phyloP scores from a whole-genome alignment of 2,797 vertebrate species.

The Pipistrellus pygmaeus region DNA sequence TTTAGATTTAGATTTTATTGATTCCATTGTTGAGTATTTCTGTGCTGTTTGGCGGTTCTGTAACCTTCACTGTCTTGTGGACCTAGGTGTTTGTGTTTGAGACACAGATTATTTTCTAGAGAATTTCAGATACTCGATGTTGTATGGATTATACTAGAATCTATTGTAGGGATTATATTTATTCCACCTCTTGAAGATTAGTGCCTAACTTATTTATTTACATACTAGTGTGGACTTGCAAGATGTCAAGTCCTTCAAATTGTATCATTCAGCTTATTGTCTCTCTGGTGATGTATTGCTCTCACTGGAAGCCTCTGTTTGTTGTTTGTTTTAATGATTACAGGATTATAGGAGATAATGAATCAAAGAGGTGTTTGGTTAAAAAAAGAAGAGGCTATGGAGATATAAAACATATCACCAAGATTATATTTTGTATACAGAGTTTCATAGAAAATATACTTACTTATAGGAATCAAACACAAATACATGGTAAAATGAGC shows the following conservation, averaged over 20 bases:
- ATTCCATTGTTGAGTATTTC: conserved; percentile 39
- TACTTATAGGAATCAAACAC: not conserved
- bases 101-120: not conserved
- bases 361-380: conserved; percentile 1
- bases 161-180: not conserved
- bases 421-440: conserved; percentile 5
- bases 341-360: conserved; percentile 18
- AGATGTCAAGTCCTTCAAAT: conserved; percentile 69
- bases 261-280: conserved; percentile 60
- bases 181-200: conserved; percentile 35
- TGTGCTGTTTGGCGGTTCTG: conserved; percentile 9
- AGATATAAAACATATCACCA: not conserved
- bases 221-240: conserved; percentile 47
- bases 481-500: not conserved
- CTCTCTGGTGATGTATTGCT: conserved; percentile 50
- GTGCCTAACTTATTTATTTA: conserved; percentile 64
- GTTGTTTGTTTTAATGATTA: not conserved
- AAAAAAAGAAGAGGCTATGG: not conserved
- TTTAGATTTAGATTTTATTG: conserved; percentile 72
- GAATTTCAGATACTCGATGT: not conserved
- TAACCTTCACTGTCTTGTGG: conserved; percentile 39
- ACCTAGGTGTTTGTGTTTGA: conserved; percentile 17
- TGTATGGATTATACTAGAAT: not conserved
- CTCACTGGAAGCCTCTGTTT: conserved; percentile 35
- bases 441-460: conserved; percentile 34